These are phyloP conservation scores for Scaptomyza hsui DNA, from an alignment of 1,140 invertebrate species.

Conservation along the genomic window DNA sequence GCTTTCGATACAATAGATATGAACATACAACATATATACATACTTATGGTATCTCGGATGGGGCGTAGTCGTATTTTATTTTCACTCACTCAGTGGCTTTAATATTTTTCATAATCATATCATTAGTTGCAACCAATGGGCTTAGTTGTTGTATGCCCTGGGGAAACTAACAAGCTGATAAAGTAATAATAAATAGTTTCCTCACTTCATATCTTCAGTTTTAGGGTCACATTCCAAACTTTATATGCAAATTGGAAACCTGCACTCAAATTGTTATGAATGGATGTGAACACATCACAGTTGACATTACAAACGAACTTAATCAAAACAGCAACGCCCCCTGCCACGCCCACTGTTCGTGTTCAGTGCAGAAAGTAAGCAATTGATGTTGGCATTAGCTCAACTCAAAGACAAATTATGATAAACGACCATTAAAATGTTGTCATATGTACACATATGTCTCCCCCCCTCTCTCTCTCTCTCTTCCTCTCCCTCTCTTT, in stretches of 20 bases:
- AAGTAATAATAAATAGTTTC: too few species aligned
- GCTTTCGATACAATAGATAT: conserved; percentile 74
- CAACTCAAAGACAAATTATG: conserved; percentile 67
- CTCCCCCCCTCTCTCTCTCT: conserved; percentile 8
- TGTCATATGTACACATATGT: conserved; percentile 74
- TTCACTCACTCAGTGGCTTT: conserved; percentile 38
- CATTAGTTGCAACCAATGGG: conserved; percentile 65
- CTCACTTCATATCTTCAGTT: too few species aligned
- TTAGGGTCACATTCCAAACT: neutral
- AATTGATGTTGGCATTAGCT: conserved; percentile 65
- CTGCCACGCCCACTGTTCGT: conserved; percentile 17
- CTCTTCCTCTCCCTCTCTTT: conserved; percentile 6
- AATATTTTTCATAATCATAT: conserved; percentile 79
- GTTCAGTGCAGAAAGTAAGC: conserved; percentile 24
- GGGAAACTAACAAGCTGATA: conserved; percentile 63
- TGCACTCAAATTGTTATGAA: conserved; percentile 29
- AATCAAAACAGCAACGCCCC: conserved; percentile 18
- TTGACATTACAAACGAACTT: too few species aligned
- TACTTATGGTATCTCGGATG: neutral
- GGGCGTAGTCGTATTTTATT: conserved; percentile 64
- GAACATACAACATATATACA: conserved; percentile 14
- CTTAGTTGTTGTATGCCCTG: conserved; percentile 44
- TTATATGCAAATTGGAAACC: neutral
- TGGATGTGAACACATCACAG: conserved; percentile 20
- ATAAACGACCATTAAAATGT: conserved; percentile 76